Percentiles rank a stretch among this genome's conserved stretches.
Conservation (phyloP, 2,113 vertebrate genomes). For the Cyphomyrus plagiostoma region DNA sequence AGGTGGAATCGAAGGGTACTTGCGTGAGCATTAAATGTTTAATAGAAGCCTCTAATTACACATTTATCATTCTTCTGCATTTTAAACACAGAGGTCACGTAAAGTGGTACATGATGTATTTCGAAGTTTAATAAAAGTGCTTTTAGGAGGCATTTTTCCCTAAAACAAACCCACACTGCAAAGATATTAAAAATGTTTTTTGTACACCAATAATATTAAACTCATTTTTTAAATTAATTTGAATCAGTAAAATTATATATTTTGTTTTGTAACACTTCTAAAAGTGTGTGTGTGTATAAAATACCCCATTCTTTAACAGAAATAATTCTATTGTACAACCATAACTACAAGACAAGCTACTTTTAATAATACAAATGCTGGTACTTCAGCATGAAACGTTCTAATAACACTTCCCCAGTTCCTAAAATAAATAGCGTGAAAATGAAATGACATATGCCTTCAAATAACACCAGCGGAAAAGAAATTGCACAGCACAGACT, state of each 20-base stretch:
- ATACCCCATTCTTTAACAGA: neutral
- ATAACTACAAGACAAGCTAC: neutral
- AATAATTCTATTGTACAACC: neutral
- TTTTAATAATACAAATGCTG: neutral
- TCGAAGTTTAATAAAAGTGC: neutral
- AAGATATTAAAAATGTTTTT: neutral
- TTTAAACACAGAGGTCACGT: slow-evolving; percentile 13
- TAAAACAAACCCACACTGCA: neutral
- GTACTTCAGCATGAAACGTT: neutral
- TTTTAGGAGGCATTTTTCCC: neutral
- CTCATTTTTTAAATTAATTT: neutral
- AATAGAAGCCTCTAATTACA: slow-evolving; percentile 21
- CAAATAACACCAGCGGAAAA: slow-evolving; percentile 11
- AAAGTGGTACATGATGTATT: neutral
- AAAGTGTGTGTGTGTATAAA: neutral
- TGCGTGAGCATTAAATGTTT: slow-evolving; percentile 21
- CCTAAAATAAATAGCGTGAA: slow-evolving; percentile 12
- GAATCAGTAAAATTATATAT: neutral
- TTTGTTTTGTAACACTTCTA: neutral
- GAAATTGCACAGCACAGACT: slow-evolving; percentile 23
- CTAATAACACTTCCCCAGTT: neutral
- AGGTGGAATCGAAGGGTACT: slow-evolving; percentile 25
- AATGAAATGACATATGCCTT: slow-evolving; percentile 20
- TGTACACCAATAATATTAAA: neutral
- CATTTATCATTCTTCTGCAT: slow-evolving; percentile 8